A percentile compares a stretch with the other conserved stretches of the same genome.
Conservation (phyloP, 2,888 invertebrate species). For the Heliconius erato region DNA sequence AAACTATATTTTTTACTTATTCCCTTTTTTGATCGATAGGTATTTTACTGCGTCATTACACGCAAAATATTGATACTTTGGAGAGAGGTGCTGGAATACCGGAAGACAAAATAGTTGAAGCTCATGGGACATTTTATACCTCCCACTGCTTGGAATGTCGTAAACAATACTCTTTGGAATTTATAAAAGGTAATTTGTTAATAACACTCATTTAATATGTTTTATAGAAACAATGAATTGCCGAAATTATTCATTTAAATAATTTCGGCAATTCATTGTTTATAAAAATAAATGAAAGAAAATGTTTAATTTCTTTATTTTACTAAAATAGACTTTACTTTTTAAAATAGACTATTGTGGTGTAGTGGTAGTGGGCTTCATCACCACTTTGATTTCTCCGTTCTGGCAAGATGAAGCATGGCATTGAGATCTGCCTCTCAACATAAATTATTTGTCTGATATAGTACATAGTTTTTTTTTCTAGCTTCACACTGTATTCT, state of each 20-base stretch:
- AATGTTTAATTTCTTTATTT: too few relatives aligned
- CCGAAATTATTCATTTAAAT: neutral
- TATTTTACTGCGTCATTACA: slow-evolving; percentile 90
- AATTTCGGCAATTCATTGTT: neutral
- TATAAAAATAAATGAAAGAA: neutral
- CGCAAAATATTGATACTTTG: slow-evolving; percentile 97
- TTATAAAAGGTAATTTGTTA: slow-evolving; percentile 91
- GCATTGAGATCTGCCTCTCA: too few relatives aligned
- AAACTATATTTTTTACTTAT: neutral
- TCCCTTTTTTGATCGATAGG: slow-evolving; percentile 62
- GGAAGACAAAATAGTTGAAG: slow-evolving; percentile 94
- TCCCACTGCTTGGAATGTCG: slow-evolving; percentile 94
- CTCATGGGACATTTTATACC: slow-evolving; percentile 96
- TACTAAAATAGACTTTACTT: too few relatives aligned
- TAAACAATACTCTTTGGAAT: slow-evolving; percentile 90
- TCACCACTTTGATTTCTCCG: too few relatives aligned
- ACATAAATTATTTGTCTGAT: too few relatives aligned
- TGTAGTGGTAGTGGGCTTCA: too few relatives aligned
- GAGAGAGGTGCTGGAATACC: slow-evolving; percentile 95
- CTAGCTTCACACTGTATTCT: too few relatives aligned
- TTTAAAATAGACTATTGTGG: too few relatives aligned
- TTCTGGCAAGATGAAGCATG: too few relatives aligned
- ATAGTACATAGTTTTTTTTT: too few relatives aligned
- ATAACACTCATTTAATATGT: neutral
- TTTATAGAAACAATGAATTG: too few relatives aligned